Evolutionary conservation across 2,113 vertebrate genomes (phyloP).

Genomic region (Psammodynastes pulverulentus): DNA sequence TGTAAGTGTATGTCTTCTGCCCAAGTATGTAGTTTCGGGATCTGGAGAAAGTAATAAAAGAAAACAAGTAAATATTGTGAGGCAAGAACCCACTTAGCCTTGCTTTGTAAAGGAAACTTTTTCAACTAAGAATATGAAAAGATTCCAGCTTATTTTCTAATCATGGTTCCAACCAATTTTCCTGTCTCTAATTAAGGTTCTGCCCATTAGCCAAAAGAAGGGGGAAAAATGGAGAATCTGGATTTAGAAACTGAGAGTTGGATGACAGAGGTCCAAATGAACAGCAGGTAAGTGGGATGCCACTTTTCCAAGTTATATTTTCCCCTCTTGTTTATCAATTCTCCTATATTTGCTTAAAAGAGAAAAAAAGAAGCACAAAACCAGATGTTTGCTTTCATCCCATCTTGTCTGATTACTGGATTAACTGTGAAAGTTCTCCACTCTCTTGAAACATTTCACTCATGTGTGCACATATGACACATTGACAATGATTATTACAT

Average conservation of each 20-base stretch:
- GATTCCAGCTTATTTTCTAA: slow-evolving; percentile 1
- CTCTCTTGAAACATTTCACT: background rate
- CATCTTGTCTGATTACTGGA: background rate
- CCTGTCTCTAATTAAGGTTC: slow-evolving; percentile 5
- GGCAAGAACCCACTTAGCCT: background rate
- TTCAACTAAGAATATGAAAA: slow-evolving; percentile 19
- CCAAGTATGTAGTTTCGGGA: background rate
- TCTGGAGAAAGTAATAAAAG: background rate
- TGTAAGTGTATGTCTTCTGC: background rate
- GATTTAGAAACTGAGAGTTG: background rate
- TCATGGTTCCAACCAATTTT: background rate
- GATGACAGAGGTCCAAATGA: background rate
- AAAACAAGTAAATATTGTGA: background rate
- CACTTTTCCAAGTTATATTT: background rate
- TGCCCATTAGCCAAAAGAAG: rapidly evolving
- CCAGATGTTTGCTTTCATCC: background rate
- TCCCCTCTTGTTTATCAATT: background rate
- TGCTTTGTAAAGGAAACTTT: background rate
- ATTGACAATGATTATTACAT: too few relatives aligned
- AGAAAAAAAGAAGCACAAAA: background rate
- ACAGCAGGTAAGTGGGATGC: background rate
- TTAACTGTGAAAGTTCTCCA: background rate
- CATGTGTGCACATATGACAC: background rate
- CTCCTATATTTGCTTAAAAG: background rate
- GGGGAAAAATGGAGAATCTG: background rate